Evolutionary conservation across 2,888 invertebrate species (phyloP).

Genomic region (Podotricha telesiphe): DNA sequence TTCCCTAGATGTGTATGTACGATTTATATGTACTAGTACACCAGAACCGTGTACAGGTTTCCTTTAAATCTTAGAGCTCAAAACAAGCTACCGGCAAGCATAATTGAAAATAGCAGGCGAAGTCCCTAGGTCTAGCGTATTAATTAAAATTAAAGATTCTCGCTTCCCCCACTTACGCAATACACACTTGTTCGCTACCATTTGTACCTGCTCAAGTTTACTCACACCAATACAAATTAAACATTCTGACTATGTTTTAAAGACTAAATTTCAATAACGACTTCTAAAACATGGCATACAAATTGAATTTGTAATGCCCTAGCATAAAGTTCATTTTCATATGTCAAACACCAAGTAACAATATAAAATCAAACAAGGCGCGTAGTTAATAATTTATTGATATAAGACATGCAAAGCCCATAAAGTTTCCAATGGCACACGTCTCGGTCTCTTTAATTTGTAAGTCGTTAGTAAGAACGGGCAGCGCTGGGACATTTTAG

Average conservation of each 20-base stretch:
- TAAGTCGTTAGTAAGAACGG: conserved; percentile 78
- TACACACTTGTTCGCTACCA: conserved; percentile 50
- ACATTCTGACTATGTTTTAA: conserved; percentile 64
- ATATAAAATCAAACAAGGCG: conserved; percentile 80
- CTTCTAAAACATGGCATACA: conserved; percentile 47
- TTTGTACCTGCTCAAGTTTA: conserved; percentile 62
- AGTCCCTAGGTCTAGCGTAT: conserved; percentile 72
- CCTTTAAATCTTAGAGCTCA: conserved; percentile 73
- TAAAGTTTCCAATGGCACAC: conserved; percentile 82
- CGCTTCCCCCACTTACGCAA: conserved; percentile 71
- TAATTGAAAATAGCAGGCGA: conserved; percentile 78
- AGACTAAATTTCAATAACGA: conserved; percentile 67
- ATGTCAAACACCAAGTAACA: conserved; percentile 64
- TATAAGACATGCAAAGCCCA: conserved; percentile 83
- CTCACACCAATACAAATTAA: conserved; percentile 67
- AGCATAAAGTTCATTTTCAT: conserved; percentile 67
- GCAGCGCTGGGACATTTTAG: conserved; percentile 58
- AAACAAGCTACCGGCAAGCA: conserved; percentile 74
- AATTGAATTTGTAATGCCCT: conserved; percentile 66
- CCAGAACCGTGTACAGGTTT: conserved; percentile 61
- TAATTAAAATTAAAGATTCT: conserved; percentile 81
- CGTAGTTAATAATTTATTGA: conserved; percentile 83
- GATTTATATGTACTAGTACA: conserved; percentile 58
- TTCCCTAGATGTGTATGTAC: conserved; percentile 54
- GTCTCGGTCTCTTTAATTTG: conserved; percentile 81